Percentiles rank a stretch among this genome's conserved stretches.
phyloP scores from a whole-genome alignment of 2,888 invertebrate genomes.

The Julus scandinavius region DNA sequence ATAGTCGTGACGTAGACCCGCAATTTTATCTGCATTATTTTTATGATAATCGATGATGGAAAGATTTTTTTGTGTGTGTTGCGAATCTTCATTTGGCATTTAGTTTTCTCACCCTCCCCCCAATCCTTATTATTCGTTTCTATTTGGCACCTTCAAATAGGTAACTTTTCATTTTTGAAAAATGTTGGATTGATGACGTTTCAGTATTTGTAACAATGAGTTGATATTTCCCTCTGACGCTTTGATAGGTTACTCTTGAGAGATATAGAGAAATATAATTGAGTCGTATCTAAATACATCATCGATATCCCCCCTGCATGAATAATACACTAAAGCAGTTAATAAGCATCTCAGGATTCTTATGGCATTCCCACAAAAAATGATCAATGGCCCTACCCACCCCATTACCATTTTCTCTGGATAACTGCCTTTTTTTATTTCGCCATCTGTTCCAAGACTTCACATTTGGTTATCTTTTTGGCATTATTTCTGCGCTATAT shows the following conservation, averaged over 20 bases:
- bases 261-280: not conserved
- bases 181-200: conserved; percentile 15
- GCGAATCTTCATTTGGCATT: conserved; percentile 28
- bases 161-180: not conserved
- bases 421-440: not conserved
- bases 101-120: not conserved
- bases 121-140: not conserved
- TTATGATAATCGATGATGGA: conserved; percentile 40
- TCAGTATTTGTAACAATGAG: not conserved
- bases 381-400: conserved; percentile 5
- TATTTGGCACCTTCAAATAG: not conserved
- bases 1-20: conserved; percentile 31
- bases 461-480: not conserved
- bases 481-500: not conserved
- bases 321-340: not conserved
- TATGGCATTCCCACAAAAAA: not conserved
- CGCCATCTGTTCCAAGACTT: not conserved
- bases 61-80: not conserved
- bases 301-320: not conserved
- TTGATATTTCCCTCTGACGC: not conserved
- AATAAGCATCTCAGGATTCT: conserved; percentile 3
- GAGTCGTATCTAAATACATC: not conserved
- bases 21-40: conserved; percentile 42
- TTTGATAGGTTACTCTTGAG: conserved; percentile 31
- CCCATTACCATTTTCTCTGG: not conserved